phyloP scores from a whole-genome alignment of 2,888 invertebrate genomes.

The Choreutis nemorana region DNA sequence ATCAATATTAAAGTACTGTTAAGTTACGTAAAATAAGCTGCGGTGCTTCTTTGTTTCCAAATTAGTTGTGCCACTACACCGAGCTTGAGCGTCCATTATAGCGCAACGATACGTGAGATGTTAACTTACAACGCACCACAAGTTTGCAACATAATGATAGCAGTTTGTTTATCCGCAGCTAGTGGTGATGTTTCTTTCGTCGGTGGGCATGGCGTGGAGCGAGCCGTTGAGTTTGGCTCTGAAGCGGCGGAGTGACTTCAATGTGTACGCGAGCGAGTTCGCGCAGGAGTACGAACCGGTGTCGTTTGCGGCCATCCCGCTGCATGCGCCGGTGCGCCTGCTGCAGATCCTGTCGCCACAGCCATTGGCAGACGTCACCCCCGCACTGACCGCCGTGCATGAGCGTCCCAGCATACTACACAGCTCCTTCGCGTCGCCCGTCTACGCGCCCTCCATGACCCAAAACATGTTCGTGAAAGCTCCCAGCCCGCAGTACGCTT shows the following conservation, averaged over 20 bases:
- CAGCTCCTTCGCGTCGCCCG: conserved; percentile 6
- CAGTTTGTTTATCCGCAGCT: no score
- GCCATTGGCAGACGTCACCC: conserved; percentile 14
- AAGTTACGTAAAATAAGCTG: no score
- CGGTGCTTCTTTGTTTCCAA: no score
- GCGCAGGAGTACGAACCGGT: conserved; percentile 31
- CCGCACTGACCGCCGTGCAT: conserved; percentile 4
- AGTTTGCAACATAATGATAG: no score
- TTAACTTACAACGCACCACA: no score
- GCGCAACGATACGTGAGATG: no score
- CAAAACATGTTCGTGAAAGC: conserved; percentile 17
- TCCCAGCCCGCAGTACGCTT: no score
- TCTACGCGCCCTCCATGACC: conserved; percentile 19
- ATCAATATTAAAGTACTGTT: no score
- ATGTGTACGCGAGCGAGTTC: conserved; percentile 24
- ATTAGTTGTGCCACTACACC: no score
- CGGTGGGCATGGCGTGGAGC: conserved; percentile 16
- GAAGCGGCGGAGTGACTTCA: conserved; percentile 23
- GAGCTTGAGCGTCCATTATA: no score
- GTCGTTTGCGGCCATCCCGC: conserved; percentile 38
- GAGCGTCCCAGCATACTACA: not conserved
- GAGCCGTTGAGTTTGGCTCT: conserved; percentile 20
- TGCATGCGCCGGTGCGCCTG: conserved; percentile 38
- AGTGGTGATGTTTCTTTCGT: no score
- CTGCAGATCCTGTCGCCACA: conserved; percentile 29